These are phyloP conservation scores for Rhynchophorus ferrugineus DNA, from an alignment of 1,140 invertebrate species.

Conservation along the genomic window DNA sequence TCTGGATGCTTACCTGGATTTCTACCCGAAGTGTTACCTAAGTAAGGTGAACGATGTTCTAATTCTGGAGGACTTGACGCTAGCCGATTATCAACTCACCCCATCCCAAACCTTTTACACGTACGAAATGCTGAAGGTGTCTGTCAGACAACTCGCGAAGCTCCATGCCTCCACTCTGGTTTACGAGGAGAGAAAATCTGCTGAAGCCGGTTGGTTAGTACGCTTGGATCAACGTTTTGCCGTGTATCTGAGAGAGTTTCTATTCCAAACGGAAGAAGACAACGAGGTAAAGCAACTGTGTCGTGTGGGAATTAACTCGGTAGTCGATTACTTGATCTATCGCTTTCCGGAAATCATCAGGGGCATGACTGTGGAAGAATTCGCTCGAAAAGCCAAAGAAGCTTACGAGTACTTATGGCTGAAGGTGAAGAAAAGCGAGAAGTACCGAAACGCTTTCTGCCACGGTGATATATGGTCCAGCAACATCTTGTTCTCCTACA, in stretches of 20 bases:
- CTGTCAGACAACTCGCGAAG: conserved; percentile 34
- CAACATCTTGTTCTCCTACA: conserved; percentile 42
- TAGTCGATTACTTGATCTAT: neutral
- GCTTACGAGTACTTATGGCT: conserved; percentile 7
- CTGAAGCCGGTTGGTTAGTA: conserved; percentile 11
- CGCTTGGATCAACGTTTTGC: conserved; percentile 17
- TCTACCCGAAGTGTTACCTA: conserved; percentile 22
- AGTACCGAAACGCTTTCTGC: conserved; percentile 36
- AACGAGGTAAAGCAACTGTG: neutral
- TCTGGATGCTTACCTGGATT: conserved; percentile 28
- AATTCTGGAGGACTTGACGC: conserved; percentile 28
- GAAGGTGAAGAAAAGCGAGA: conserved; percentile 22
- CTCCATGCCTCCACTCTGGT: conserved; percentile 37
- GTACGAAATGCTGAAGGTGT: conserved; percentile 28
- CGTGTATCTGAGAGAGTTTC: conserved; percentile 26
- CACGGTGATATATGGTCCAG: conserved; percentile 44
- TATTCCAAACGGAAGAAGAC: conserved; percentile 5
- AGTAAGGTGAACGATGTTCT: conserved; percentile 23
- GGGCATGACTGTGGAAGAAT: conserved; percentile 7
- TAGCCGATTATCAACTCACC: conserved; percentile 27
- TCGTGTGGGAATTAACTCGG: neutral
- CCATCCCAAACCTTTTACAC: conserved; percentile 28
- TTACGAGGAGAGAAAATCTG: conserved; percentile 33
- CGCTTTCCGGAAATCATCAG: neutral
- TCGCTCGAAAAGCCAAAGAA: neutral